Conservation (phyloP, 2,113 vertebrate genomes). For the Paradoxurus hermaphroditus region DNA sequence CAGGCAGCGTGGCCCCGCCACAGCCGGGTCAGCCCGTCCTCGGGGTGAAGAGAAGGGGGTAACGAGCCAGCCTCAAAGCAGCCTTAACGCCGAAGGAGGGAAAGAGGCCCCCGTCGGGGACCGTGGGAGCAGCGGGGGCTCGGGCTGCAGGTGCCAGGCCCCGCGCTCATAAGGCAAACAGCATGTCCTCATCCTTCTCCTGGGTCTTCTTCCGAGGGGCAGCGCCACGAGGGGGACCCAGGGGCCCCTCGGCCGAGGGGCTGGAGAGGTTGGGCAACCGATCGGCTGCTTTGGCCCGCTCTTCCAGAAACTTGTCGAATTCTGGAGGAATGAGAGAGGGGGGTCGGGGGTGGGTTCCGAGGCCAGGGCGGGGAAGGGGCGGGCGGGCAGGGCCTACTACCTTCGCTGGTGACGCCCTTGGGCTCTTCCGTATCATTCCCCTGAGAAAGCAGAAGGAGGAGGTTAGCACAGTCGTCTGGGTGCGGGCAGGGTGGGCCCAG, state of each 20-base stretch:
- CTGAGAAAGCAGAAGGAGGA: slow-evolving; percentile 62
- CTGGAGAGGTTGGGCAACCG: slow-evolving; percentile 87
- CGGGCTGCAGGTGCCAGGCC: slow-evolving; percentile 66
- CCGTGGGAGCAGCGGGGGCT: slow-evolving; percentile 53
- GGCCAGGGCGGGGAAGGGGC: rapidly evolving
- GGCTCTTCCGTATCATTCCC: slow-evolving; percentile 86
- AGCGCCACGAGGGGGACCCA: slow-evolving; percentile 64
- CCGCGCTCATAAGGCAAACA: slow-evolving; percentile 82
- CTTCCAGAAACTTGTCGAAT: slow-evolving; percentile 96
- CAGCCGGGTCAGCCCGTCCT: background rate
- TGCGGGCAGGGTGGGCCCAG: background rate
- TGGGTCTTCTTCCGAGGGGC: slow-evolving; percentile 77
- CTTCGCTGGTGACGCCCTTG: slow-evolving; percentile 97
- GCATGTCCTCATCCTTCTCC: slow-evolving; percentile 82
- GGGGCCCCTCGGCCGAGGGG: slow-evolving; percentile 67
- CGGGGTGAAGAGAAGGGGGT: slow-evolving; percentile 27
- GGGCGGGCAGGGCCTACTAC: slow-evolving; percentile 75
- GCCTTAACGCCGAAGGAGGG: slow-evolving; percentile 72
- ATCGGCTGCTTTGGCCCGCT: slow-evolving; percentile 93
- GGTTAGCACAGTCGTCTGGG: background rate
- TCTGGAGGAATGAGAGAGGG: slow-evolving; percentile 80
- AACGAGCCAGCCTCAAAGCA: slow-evolving; percentile 74
- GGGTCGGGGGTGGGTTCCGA: background rate
- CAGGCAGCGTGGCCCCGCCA: background rate
- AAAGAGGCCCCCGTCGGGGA: slow-evolving; percentile 52